Evolutionary conservation across 1,140 invertebrate genomes (phyloP).

Genomic region (Solenopsis invicta): DNA sequence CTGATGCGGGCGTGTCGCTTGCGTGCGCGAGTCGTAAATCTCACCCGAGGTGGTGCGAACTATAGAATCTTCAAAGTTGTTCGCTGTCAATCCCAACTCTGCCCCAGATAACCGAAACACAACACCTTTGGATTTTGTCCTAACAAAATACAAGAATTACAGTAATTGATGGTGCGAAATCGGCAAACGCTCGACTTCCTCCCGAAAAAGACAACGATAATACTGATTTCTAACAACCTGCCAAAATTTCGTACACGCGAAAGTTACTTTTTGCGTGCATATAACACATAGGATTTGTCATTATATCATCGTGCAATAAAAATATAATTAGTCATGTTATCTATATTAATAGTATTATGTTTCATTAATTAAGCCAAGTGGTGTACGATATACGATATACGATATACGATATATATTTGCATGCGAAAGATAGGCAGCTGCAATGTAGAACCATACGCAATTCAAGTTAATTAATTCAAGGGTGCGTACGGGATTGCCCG

Average conservation of each 20-base stretch:
- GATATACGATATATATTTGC: background rate
- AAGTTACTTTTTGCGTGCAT: background rate
- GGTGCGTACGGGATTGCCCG: background rate
- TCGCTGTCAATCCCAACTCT: slow-evolving; percentile 38
- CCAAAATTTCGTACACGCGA: background rate
- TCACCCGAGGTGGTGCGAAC: slow-evolving; percentile 11
- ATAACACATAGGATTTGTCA: background rate
- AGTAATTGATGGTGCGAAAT: background rate
- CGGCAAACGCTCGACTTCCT: background rate
- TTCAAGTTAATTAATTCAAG: slow-evolving; percentile 8
- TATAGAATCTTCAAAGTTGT: slow-evolving; percentile 53
- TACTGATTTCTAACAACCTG: background rate
- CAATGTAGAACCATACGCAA: background rate
- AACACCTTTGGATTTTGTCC: background rate
- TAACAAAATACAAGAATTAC: slow-evolving; percentile 5
- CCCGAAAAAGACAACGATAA: background rate
- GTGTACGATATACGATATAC: background rate
- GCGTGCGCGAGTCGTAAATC: slow-evolving; percentile 53
- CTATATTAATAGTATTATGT: slow-evolving; percentile 1
- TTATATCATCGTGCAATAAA: background rate
- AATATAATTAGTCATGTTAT: background rate
- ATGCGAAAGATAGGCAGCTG: slow-evolving; percentile 2
- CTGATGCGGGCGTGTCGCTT: slow-evolving; percentile 53
- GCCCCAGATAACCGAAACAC: background rate
- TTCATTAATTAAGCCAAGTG: slow-evolving; percentile 24